phyloP scores from a whole-genome alignment of 23 tunicate genomes.

The Styela clava region DNA sequence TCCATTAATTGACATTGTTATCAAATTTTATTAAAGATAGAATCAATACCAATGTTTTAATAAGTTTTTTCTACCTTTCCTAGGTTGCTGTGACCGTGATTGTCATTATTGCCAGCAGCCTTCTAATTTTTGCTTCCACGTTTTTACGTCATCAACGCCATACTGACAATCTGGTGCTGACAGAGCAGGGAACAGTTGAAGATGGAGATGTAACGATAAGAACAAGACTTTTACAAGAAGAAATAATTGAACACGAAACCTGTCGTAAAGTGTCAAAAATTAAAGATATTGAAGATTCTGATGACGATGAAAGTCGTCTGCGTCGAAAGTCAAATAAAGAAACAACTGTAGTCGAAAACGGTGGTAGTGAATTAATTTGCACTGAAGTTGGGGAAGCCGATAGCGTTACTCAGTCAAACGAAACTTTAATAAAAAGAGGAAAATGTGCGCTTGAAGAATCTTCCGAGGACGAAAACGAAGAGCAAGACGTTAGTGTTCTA shows the following conservation, averaged over 20 bases:
- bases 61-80: too few species aligned
- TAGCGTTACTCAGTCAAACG: neutral
- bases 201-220: neutral
- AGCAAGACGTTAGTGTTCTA: too few species aligned
- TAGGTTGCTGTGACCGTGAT: neutral
- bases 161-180: slow-evolving; percentile 14
- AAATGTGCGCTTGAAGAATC: neutral
- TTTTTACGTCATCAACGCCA: slow-evolving; percentile 9
- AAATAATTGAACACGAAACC: slow-evolving; percentile 24
- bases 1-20: too few species aligned
- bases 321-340: neutral
- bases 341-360: neutral
- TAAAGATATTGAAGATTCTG: too few species aligned
- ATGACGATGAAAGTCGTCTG: neutral
- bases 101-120: slow-evolving; percentile 5
- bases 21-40: too few species aligned
- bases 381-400: neutral
- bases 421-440: neutral
- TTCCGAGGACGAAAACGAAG: too few species aligned
- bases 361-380: neutral
- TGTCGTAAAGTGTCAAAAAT: neutral
- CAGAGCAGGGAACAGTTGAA: slow-evolving; percentile 17
- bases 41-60: too few species aligned
- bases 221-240: slow-evolving; percentile 12
- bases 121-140: slow-evolving; percentile 19